Evolutionary conservation across 2,888 invertebrate species (phyloP).

Genomic region (Aethes cnicana): DNA sequence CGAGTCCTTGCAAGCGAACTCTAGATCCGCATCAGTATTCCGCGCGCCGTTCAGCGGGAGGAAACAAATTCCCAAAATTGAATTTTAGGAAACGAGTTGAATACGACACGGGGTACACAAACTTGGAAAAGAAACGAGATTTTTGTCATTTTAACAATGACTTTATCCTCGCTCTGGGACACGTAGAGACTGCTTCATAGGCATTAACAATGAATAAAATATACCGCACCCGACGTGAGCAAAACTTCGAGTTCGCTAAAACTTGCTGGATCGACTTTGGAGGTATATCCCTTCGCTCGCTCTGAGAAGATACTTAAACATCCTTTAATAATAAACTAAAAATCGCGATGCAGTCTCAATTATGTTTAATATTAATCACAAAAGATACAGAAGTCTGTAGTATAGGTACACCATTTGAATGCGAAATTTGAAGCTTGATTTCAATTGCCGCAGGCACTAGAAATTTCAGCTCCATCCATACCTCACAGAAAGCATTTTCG

Average conservation of each 20-base stretch:
- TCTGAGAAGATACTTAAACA: too few relatives aligned
- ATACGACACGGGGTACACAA: slow-evolving; percentile 77
- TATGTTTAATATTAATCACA: not conserved
- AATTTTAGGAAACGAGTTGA: slow-evolving; percentile 82
- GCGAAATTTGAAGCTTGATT: slow-evolving; percentile 13
- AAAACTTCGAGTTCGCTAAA: slow-evolving; percentile 21
- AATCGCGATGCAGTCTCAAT: too few relatives aligned
- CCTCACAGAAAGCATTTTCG: not conserved
- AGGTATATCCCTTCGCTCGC: too few relatives aligned
- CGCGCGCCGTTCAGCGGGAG: slow-evolving; percentile 69
- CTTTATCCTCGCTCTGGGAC: slow-evolving; percentile 48
- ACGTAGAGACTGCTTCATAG: slow-evolving; percentile 30
- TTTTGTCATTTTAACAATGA: slow-evolving; percentile 75
- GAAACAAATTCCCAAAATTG: slow-evolving; percentile 83
- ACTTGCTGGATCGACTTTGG: slow-evolving; percentile 9
- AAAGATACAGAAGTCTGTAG: not conserved
- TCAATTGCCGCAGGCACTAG: slow-evolving; percentile 15
- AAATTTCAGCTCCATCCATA: slow-evolving; percentile 1
- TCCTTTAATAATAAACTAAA: too few relatives aligned
- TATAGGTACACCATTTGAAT: slow-evolving; percentile 9
- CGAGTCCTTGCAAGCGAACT: slow-evolving; percentile 51
- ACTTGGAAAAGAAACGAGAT: slow-evolving; percentile 74
- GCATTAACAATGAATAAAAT: slow-evolving; percentile 31
- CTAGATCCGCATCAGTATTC: slow-evolving; percentile 74
- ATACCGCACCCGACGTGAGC: slow-evolving; percentile 28